Base-by-base conservation (phyloP, 2,797 vertebrate species). In the Pachyuromys duprasi region DNA sequence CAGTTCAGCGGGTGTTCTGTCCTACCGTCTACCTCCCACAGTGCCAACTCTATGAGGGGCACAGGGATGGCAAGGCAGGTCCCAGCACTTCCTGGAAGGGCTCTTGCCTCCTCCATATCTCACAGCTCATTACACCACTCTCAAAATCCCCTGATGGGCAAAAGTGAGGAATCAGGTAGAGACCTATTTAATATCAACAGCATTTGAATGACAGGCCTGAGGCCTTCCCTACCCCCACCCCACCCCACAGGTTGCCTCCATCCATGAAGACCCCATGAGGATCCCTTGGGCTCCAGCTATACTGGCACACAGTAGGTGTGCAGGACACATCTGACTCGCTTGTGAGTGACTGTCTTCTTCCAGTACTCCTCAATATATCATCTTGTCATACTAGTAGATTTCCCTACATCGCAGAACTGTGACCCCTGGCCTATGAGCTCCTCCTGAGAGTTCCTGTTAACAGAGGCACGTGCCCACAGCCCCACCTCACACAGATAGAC, bases 351-450 rank as follows among this genome's bases (percentile, higher is more conserved):
- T 14, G 8, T 72, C 42, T 63, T 36, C 0, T 15, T 80, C 4
- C 36, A 26, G 24, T 0, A 1, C 2, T 17, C 15, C 65, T 70
- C 17, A 8, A 7, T 3, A n/a, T 33, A 45, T 11, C 15, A 8
- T 39, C 2, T 26, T 4, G 3, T 67, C 60, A 55, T 31, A 42
- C 49, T n/a, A 1, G 22, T 12, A 39, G 86, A 57, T 62, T 26
- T 72, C 86, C 18, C 1, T 3, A 14, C 0, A 24, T 15, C 67
- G 24, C 5, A n/a, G 53, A 36, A 8, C 26, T 67, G 75, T 28
- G 33, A 70, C 76, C 53, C 33, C 49, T 42, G 65, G 3, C 20
- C 79, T 24, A 4, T 88, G 90, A 60, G 39, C 8, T 76, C 24
- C 62, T n/a, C 42, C 28, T 12, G 2, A 0, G 45, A 57, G 12